A percentile compares a stretch with the other conserved stretches of the same genome.
phyloP scores from a whole-genome alignment of 2,797 vertebrate species.

The Poliocrania exsul region DNA sequence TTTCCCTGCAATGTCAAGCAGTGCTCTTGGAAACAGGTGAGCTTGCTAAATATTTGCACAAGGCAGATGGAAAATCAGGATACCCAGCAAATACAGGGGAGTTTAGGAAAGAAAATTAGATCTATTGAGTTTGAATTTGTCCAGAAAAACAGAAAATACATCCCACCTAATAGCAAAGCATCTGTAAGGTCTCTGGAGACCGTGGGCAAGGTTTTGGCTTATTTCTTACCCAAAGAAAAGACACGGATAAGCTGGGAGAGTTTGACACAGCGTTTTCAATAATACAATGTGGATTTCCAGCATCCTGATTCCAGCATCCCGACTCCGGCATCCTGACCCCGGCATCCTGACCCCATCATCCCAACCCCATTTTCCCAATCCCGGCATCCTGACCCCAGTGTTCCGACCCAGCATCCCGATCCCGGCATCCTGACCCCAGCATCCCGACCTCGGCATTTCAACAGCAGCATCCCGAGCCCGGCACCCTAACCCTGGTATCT shows the following conservation, averaged over 20 bases:
- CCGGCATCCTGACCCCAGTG: no score
- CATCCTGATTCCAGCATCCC: background rate
- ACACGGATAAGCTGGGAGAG: accelerated
- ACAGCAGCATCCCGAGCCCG: background rate
- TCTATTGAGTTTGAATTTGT: background rate
- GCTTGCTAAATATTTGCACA: background rate
- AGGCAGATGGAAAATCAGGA: background rate
- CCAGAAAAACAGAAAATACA: background rate
- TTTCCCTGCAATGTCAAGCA: background rate
- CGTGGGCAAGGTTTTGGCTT: background rate
- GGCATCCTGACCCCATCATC: background rate
- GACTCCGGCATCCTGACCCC: background rate
- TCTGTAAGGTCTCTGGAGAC: background rate
- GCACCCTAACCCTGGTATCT: background rate
- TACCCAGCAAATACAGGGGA: no score
- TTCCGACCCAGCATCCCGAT: background rate
- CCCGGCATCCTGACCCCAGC: background rate
- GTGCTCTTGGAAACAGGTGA: background rate
- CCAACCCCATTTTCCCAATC: no score
- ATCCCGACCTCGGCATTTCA: no score
- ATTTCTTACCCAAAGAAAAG: background rate
- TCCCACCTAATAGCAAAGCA: background rate
- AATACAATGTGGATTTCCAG: background rate
- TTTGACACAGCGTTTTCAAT: background rate
- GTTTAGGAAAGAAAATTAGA: background rate